phyloP scores from a whole-genome alignment of 2,113 vertebrate genomes.

The Antechinus stuartii region DNA sequence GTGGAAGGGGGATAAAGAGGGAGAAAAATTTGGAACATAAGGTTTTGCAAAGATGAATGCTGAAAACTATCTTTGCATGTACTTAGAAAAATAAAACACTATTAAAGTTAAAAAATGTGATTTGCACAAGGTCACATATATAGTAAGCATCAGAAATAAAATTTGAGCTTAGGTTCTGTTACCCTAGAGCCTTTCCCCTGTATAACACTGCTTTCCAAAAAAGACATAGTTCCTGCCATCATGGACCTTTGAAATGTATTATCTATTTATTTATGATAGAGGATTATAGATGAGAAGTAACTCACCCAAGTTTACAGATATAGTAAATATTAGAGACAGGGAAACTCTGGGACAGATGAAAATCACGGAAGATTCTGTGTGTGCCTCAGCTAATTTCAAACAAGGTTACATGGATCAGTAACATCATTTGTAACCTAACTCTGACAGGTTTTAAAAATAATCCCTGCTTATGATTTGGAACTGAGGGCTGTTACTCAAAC shows the following conservation, averaged over 20 bases:
- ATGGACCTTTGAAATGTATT: not conserved
- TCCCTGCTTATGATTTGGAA: not conserved
- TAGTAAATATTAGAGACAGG: not conserved
- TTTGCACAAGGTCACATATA: not conserved
- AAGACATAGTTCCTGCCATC: not conserved
- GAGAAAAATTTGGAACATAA: no score
- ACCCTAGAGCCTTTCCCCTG: not conserved
- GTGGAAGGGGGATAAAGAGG: no score
- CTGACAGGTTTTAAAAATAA: conserved; percentile 41
- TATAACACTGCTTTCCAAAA: not conserved
- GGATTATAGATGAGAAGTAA: not conserved
- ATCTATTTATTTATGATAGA: not conserved
- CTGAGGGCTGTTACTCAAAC: not conserved
- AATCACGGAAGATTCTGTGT: not conserved
- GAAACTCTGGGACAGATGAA: not conserved
- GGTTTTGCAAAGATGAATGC: no score
- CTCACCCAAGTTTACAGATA: not conserved
- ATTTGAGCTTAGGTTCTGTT: not conserved
- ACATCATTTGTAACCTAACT: conserved; percentile 1
- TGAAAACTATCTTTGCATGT: no score
- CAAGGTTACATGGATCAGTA: not conserved
- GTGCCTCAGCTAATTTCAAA: not conserved
- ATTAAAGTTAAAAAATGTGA: not conserved
- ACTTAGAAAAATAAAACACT: no score
- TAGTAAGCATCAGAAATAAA: not conserved